A percentile compares a stretch with the other conserved stretches of the same genome.
phyloP scores from a whole-genome alignment of 2,888 invertebrate species.

The Cosmia pyralina region DNA sequence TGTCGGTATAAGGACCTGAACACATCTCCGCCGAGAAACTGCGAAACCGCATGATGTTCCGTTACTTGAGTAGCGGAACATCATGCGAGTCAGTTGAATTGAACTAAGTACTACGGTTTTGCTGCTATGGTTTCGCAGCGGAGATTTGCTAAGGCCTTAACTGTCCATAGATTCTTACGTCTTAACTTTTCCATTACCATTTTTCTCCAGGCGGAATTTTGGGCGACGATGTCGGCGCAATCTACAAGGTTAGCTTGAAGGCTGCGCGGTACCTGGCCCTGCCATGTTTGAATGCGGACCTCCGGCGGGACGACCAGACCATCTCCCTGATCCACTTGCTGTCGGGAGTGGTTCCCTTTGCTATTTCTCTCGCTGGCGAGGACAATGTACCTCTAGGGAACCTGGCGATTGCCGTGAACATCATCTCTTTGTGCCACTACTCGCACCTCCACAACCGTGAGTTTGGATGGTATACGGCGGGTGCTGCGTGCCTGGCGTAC shows the following conservation, averaged over 20 bases:
- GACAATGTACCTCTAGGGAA: conserved; percentile 78
- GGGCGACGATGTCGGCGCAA: conserved; percentile 74
- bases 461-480: conserved; percentile 83
- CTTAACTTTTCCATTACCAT: background rate
- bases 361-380: conserved; percentile 73
- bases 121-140: too few relatives aligned
- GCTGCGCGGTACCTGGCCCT: conserved; percentile 80
- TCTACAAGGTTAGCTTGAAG: conserved; percentile 75
- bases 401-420: conserved; percentile 77
- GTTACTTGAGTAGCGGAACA: too few relatives aligned
- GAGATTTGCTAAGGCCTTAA: too few relatives aligned
- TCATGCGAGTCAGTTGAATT: too few relatives aligned
- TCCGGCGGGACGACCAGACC: conserved; percentile 71
- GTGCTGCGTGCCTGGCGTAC: conserved; percentile 77
- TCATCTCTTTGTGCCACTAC: conserved; percentile 77
- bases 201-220: conserved; percentile 74
- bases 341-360: conserved; percentile 82
- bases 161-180: background rate
- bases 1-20: too few relatives aligned
- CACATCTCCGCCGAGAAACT: too few relatives aligned
- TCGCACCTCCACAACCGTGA: conserved; percentile 71
- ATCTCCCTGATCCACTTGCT: conserved; percentile 76
- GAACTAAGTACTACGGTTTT: too few relatives aligned
- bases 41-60: too few relatives aligned
- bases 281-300: conserved; percentile 83